Conservation (phyloP, 2,888 invertebrate species). For the Smittia aterrima region DNA sequence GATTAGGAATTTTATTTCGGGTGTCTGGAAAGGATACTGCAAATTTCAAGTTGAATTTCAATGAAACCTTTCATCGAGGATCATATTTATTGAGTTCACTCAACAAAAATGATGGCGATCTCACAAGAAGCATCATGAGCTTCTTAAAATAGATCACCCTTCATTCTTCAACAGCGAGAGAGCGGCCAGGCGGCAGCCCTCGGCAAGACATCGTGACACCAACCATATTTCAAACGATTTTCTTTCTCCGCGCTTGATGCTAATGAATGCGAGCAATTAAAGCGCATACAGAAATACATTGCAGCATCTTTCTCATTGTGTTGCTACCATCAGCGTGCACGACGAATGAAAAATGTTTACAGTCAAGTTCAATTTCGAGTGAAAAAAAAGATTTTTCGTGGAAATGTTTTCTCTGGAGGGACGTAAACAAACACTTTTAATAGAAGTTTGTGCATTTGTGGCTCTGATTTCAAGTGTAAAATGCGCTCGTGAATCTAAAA, state of each 20-base stretch:
- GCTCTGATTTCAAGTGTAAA: slow-evolving; percentile 18
- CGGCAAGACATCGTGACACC: slow-evolving; percentile 17
- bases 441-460: background rate
- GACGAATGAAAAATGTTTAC: slow-evolving; percentile 33
- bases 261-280: slow-evolving; percentile 29
- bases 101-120: background rate
- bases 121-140: background rate
- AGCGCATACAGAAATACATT: background rate
- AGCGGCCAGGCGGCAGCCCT: background rate
- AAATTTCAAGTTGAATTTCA: slow-evolving; percentile 2
- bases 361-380: slow-evolving; percentile 35
- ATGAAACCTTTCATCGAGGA: background rate
- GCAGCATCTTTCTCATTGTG: background rate
- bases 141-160: slow-evolving; percentile 23
- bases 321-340: background rate
- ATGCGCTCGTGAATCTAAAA: slow-evolving; percentile 7
- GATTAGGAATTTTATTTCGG: background rate
- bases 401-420: background rate
- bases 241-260: background rate
- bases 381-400: background rate
- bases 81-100: background rate
- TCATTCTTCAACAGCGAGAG: background rate
- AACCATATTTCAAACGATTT: slow-evolving; percentile 9
- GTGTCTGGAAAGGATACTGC: slow-evolving; percentile 8
- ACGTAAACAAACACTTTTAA: slow-evolving; percentile 14